phyloP scores from a whole-genome alignment of 2,113 vertebrate species.

The Archocentrus centrarchus region DNA sequence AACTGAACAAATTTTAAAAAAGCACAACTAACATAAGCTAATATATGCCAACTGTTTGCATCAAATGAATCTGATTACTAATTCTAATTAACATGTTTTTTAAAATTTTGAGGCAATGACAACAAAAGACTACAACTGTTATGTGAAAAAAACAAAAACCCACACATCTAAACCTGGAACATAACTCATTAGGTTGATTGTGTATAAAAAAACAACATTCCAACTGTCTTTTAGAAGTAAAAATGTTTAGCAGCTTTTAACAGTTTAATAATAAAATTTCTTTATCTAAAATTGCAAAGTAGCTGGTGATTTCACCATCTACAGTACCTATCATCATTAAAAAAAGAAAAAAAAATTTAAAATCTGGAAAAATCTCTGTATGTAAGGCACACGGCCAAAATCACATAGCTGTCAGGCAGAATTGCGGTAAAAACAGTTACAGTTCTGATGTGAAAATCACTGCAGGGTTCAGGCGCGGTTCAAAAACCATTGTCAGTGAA shows the following conservation, averaged over 20 bases:
- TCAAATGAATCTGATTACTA: not conserved
- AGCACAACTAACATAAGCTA: not conserved
- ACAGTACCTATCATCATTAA: not conserved
- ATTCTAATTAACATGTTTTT: too few relatives aligned
- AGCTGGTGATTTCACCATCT: not conserved
- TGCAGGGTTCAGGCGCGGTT: not conserved
- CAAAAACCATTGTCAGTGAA: not conserved
- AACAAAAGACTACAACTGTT: not conserved
- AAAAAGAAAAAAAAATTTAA: not conserved
- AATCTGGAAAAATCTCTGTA: not conserved
- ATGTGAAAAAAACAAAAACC: too few relatives aligned
- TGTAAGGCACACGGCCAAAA: not conserved
- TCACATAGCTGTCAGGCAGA: not conserved
- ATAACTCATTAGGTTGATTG: not conserved
- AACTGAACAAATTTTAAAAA: not conserved
- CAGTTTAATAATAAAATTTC: not conserved
- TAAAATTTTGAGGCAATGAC: not conserved
- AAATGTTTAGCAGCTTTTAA: not conserved
- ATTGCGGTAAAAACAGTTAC: not conserved
- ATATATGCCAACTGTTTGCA: not conserved
- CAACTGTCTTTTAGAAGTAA: not conserved
- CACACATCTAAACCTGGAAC: too few relatives aligned
- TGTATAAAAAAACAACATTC: not conserved
- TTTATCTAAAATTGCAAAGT: not conserved
- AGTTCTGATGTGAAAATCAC: conserved; percentile 1